phyloP scores from a whole-genome alignment of 2,113 vertebrate genomes.

The Camelus bactrianus region DNA sequence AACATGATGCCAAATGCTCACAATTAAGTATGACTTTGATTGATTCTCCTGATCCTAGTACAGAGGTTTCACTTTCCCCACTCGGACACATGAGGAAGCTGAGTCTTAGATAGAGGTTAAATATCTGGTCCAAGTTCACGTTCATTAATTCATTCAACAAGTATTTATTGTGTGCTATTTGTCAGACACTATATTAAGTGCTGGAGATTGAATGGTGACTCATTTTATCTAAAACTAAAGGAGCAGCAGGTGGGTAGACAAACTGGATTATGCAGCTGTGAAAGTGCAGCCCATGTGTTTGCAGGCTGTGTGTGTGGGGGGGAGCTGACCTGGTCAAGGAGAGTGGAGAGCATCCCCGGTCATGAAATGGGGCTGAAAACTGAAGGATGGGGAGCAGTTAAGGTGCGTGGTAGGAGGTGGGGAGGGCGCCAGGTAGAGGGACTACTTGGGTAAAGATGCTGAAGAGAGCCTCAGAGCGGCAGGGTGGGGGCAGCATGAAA shows the following conservation, averaged over 20 bases:
- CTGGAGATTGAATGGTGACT: neutral
- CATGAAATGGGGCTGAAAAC: neutral
- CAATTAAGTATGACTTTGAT: neutral
- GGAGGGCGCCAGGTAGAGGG: neutral
- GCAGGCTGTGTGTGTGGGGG: fast-evolving
- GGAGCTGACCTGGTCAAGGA: neutral
- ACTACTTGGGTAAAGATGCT: neutral
- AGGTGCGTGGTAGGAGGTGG: neutral
- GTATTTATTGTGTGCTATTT: neutral
- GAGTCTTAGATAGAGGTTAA: neutral
- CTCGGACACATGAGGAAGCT: neutral
- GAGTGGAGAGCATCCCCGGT: neutral
- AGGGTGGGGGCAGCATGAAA: fast-evolving
- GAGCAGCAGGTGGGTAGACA: neutral
- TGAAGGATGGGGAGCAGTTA: neutral
- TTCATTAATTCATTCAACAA: neutral
- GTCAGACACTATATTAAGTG: neutral
- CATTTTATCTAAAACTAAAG: neutral
- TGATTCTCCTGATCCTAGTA: neutral
- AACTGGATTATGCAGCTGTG: neutral
- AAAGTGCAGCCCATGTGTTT: neutral
- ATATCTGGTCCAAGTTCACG: neutral
- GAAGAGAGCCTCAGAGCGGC: neutral
- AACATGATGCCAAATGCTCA: neutral
- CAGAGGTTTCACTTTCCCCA: neutral